Percentiles rank a stretch among this genome's conserved stretches.
These are phyloP conservation scores for Oenanthe melanoleuca DNA, from an alignment of 2,113 vertebrate species.

Conservation along the genomic window DNA sequence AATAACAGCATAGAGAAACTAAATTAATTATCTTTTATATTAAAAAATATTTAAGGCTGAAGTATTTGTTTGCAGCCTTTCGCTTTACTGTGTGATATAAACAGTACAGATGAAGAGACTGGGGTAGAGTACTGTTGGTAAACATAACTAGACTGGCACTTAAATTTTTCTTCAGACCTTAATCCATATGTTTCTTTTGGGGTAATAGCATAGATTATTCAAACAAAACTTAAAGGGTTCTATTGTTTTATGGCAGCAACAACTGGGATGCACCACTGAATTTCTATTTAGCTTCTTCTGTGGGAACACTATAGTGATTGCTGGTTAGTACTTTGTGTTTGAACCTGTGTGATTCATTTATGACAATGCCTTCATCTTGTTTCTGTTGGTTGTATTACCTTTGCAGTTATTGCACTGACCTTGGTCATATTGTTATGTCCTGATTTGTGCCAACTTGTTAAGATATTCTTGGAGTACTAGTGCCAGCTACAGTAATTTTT, in stretches of 20 bases:
- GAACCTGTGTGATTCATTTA: background rate
- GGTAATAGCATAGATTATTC: background rate
- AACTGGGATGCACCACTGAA: background rate
- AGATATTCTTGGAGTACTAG: slow-evolving; percentile 82
- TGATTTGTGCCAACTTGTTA: slow-evolving; percentile 79
- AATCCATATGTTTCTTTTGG: background rate
- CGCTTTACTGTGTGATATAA: background rate
- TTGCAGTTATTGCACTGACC: slow-evolving; percentile 81
- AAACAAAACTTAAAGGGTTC: background rate
- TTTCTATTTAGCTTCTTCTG: background rate
- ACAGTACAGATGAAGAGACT: accelerated
- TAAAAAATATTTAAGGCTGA: background rate
- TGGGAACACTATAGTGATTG: background rate
- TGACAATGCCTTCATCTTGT: background rate
- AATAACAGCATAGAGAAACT: background rate
- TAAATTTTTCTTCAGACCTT: background rate
- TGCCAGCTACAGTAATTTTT: slow-evolving; percentile 85
- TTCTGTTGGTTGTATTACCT: background rate
- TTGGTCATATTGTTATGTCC: slow-evolving; percentile 74
- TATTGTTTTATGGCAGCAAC: background rate
- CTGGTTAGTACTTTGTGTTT: background rate
- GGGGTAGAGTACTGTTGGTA: background rate
- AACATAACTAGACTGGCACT: background rate
- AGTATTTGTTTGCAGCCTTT: background rate
- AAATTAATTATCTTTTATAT: background rate